These are phyloP conservation scores for Tinamus major DNA, from an alignment of 2,797 vertebrate species.

Conservation along the genomic window DNA sequence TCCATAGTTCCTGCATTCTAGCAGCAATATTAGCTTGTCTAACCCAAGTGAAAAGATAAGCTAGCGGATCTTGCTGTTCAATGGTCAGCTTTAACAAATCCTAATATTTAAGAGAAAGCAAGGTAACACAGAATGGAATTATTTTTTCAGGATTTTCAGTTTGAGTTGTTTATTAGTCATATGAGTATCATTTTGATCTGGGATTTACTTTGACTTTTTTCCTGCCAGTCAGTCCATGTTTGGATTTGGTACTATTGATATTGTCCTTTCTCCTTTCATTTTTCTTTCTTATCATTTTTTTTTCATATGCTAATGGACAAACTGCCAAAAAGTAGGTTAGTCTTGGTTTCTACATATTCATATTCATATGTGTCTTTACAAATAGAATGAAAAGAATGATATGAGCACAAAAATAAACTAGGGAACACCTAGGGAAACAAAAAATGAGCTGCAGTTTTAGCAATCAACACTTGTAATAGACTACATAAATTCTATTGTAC, in stretches of 20 bases:
- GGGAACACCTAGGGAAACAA: slow-evolving; percentile 41
- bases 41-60: not conserved
- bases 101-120: not conserved
- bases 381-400: not conserved
- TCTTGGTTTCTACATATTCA: not conserved
- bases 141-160: not conserved
- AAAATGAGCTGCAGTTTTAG: slow-evolving; percentile 43
- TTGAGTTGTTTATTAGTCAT: not conserved
- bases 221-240: not conserved
- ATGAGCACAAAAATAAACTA: not conserved
- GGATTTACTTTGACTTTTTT: not conserved
- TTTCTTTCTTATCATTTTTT: not conserved
- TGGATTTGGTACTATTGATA: not conserved
- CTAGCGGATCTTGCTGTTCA: not conserved
- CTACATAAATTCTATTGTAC: slow-evolving; percentile 71
- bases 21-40: not conserved
- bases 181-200: not conserved
- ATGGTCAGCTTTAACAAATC: not conserved
- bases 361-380: not conserved
- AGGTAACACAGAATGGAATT: not conserved
- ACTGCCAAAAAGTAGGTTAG: not conserved
- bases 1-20: not conserved
- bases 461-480: slow-evolving; percentile 51
- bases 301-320: not conserved
- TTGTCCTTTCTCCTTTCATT: not conserved